A percentile compares a stretch with the other conserved stretches of the same genome.
These are phyloP conservation scores for Atta cephalotes DNA, from an alignment of 1,140 invertebrate genomes.

Conservation along the genomic window DNA sequence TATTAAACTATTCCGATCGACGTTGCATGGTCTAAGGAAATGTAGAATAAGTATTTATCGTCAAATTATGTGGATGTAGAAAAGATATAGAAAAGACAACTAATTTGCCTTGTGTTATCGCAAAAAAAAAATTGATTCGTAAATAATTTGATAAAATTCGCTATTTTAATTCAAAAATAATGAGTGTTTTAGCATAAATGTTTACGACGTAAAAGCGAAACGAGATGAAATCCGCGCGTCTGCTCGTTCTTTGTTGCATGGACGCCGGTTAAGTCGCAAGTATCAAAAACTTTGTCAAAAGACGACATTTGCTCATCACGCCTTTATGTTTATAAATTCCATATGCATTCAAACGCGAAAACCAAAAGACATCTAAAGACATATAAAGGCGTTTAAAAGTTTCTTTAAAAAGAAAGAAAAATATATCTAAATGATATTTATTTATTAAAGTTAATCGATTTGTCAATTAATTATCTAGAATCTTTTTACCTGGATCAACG, in stretches of 20 bases:
- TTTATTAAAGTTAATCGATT: slow-evolving; percentile 36
- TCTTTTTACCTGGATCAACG: slow-evolving; percentile 17
- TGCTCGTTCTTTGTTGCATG: slow-evolving; percentile 10
- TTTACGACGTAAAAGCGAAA: neutral
- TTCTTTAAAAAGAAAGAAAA: neutral
- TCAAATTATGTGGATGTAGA: neutral
- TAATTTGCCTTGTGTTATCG: slow-evolving; percentile 5
- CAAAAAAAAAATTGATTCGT: neutral
- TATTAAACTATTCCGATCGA: slow-evolving; percentile 22
- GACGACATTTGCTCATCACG: neutral
- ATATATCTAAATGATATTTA: slow-evolving; percentile 15
- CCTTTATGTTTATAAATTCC: slow-evolving; percentile 6
- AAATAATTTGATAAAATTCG: slow-evolving; percentile 7
- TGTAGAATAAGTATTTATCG: slow-evolving; percentile 45
- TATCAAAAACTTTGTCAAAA: neutral
- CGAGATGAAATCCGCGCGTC: slow-evolving; percentile 5
- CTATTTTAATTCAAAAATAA: slow-evolving; percentile 14
- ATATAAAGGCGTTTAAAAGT: slow-evolving; percentile 1
- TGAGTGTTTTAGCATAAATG: neutral
- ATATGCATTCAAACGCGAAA: slow-evolving; percentile 21
- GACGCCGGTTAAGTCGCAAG: neutral
- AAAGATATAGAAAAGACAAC: neutral
- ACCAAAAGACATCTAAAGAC: slow-evolving; percentile 4
- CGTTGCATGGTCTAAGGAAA: slow-evolving; percentile 7
- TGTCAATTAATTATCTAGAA: slow-evolving; percentile 44